Evolutionary conservation across 2,113 vertebrate genomes (phyloP), one percentile per base, ranked within the genome.

Genomic region (Vimba vimba): DNA sequence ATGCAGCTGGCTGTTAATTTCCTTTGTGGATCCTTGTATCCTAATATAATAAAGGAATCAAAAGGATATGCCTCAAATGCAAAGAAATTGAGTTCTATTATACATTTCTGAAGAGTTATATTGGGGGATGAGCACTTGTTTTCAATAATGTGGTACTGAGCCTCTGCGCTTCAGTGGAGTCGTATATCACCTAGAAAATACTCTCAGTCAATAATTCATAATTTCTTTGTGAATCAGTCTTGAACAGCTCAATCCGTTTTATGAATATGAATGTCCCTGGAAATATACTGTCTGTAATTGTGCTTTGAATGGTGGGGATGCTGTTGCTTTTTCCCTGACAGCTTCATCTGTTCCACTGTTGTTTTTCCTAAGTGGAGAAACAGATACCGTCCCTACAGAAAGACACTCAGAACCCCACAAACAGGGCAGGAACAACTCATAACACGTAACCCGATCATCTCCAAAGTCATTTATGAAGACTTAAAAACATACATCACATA

Each of bases 221-320:
- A 82, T 82, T 68, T 68, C 19, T 82, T 66, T 69, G 25, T 69
- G 79, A 82, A 82, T 82, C 62, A 52, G 79, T 82, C 62, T 27
- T 27, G 27, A 27, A 27, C 27, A 27, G 27, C 27, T 50, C 80
- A 82, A 82, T 55, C 6, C 6, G 21, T 52, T n/a, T 27, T 52
- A 82, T 82, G 80, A 82, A 82, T 82, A 82, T 82, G 79, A 82
- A 82, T 82, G 79, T 82, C 79, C 79, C 62, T 30, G 45, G 39
- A 52, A 47, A 79, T n/a, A 36, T 79, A 33, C 60, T 30, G 62
- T 30, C 62, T n/a, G 45, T 69, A 68, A 69, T 82, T 69, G 45
- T 82, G 62, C 43, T 82, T 55, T 69, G 80, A 82, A 68, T 5
- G 21, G 9, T 21, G 79, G 21, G 21, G 78, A 43, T 43, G 57